Percentiles rank a stretch among this genome's conserved stretches.
Conservation (phyloP, 2,113 vertebrate species). For the Microcebus ravelobensis region DNA sequence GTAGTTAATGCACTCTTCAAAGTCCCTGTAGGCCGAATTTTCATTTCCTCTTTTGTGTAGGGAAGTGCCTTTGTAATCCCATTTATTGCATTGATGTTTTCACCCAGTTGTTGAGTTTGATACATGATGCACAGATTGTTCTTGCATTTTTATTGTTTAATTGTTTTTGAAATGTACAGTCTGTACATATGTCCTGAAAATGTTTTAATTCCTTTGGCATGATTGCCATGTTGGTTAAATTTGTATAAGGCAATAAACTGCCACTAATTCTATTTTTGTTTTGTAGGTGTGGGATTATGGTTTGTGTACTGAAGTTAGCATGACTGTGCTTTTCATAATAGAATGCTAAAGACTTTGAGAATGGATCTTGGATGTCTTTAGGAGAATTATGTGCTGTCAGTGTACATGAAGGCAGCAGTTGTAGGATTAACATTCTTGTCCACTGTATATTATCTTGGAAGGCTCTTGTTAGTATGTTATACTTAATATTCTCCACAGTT, state of each 20-base stretch:
- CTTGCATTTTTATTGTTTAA: constrained; percentile 88
- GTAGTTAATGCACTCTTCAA: constrained; percentile 87
- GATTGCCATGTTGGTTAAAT: constrained; percentile 90
- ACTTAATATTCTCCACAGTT: constrained; percentile 79
- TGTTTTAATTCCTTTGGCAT: constrained; percentile 94
- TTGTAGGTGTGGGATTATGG: constrained; percentile 88
- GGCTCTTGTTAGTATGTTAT: constrained; percentile 81
- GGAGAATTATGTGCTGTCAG: constrained; percentile 82
- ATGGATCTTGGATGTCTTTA: constrained; percentile 83
- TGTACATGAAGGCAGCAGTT: constrained; percentile 82
- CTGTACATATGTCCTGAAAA: constrained; percentile 95
- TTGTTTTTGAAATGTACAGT: constrained; percentile 91
- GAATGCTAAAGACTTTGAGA: constrained; percentile 85
- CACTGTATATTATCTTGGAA: constrained; percentile 84
- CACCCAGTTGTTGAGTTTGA: constrained; percentile 85
- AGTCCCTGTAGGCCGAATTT: constrained; percentile 86
- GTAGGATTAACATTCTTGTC: constrained; percentile 82
- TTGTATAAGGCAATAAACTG: constrained; percentile 93
- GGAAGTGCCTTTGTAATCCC: constrained; percentile 92
- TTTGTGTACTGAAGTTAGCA: constrained; percentile 88
- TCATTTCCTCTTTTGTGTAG: constrained; percentile 89
- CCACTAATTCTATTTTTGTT: constrained; percentile 89
- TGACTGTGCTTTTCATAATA: constrained; percentile 86
- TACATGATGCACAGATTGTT: constrained; percentile 85
- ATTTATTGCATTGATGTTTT: constrained; percentile 86